phyloP scores from a whole-genome alignment of 2,113 vertebrate genomes.

The Sturnira hondurensis region DNA sequence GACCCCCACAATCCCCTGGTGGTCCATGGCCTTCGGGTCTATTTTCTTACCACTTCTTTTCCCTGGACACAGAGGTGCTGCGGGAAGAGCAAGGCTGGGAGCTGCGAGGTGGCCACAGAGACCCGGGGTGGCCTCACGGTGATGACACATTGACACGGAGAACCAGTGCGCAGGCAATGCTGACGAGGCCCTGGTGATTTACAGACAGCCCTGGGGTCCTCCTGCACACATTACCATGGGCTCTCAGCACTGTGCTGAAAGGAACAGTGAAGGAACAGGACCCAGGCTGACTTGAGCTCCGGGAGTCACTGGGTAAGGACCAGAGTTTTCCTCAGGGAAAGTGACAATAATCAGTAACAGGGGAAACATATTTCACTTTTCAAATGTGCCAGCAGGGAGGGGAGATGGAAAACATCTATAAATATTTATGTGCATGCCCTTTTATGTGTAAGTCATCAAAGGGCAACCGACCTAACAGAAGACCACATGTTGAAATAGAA shows the following conservation, averaged over 20 bases:
- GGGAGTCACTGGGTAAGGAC: background rate
- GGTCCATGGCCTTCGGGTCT: no score
- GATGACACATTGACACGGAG: background rate
- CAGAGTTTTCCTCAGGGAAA: background rate
- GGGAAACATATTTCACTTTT: background rate
- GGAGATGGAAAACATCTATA: background rate
- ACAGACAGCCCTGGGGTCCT: background rate
- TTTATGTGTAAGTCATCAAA: slow-evolving; percentile 35
- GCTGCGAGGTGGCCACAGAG: no score
- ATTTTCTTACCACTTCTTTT: background rate
- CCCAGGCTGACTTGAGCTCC: background rate
- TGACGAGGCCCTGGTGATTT: background rate
- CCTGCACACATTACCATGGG: background rate
- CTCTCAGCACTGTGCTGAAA: background rate
- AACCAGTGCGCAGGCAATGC: background rate
- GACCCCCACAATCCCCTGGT: background rate
- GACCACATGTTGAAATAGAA: background rate
- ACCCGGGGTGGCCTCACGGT: no score
- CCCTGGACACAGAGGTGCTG: background rate
- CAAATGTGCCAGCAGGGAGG: background rate
- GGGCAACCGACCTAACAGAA: background rate
- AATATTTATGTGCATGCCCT: background rate
- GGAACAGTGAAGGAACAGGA: background rate
- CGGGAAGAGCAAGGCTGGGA: background rate
- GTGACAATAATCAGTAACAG: background rate